Conservation (phyloP, 2,888 invertebrate species). For the Pseudococcus longispinus region DNA sequence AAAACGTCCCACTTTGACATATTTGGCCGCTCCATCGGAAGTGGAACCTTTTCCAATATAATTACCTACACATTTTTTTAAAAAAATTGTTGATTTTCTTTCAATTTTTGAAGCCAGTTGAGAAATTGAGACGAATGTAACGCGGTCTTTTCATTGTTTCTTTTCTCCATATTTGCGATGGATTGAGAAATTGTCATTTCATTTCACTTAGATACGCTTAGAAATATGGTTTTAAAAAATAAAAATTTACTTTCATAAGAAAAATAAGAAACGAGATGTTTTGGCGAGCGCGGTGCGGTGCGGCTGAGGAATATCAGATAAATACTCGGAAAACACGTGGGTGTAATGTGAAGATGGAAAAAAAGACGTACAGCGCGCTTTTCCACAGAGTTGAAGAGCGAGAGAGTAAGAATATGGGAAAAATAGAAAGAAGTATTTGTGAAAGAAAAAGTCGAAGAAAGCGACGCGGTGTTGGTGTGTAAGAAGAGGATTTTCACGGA, state of each 20-base stretch:
- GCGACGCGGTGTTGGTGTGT: not conserved
- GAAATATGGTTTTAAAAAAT: too few relatives aligned
- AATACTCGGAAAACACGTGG: slow-evolving; percentile 1
- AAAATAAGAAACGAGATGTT: not conserved
- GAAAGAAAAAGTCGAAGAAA: not conserved
- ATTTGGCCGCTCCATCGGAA: too few relatives aligned
- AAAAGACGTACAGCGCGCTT: not conserved
- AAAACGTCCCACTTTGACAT: too few relatives aligned
- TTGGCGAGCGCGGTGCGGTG: not conserved
- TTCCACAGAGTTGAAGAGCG: not conserved
- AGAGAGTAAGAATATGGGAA: not conserved
- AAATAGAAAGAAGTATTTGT: not conserved
- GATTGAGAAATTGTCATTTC: too few relatives aligned
- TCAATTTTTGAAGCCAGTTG: too few relatives aligned
- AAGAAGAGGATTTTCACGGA: slow-evolving; percentile 6
- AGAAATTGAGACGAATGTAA: too few relatives aligned
- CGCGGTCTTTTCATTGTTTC: too few relatives aligned
- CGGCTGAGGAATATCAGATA: not conserved
- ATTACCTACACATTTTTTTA: too few relatives aligned
- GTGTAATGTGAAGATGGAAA: not conserved
- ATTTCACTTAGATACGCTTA: too few relatives aligned
- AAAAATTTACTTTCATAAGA: not conserved
- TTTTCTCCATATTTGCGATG: too few relatives aligned
- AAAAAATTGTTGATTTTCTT: too few relatives aligned
- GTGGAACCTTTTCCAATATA: too few relatives aligned